Evolutionary conservation across 1,140 invertebrate species (phyloP), one percentile per base, ranked within the genome.

Genomic region (Brachionus rubens): DNA sequence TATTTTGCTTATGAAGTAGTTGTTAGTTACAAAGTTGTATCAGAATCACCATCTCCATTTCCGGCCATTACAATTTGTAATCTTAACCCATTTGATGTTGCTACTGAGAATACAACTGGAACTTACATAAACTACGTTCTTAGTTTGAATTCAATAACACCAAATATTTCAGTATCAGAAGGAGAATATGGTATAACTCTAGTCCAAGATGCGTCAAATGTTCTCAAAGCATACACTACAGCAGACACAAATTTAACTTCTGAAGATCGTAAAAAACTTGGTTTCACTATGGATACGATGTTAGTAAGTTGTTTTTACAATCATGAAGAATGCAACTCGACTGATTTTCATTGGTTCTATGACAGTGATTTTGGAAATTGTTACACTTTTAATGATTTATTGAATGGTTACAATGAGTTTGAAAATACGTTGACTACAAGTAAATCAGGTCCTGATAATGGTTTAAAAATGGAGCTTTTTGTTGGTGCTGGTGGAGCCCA

Each of bases 11-110:
- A 30, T 50, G 28, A 33, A 40, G 46, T 50, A 21, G 30, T 50
- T 3, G 36, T 72, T 10, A 72, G 46, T 36, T 50, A 50, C 19
- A 21, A 72, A 50, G 33, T 72, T 24, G 24, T 72, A 12, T 41
- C 46, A 1, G 46, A 72, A 24, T 48, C 46, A 10, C 46, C 46
- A 54, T 36, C 68, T 19, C 43, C 43, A 19, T 72, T 72, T 50
- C 68, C 68, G 9, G 68, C 68, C n/a, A 50, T 72, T 12, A 72
- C 68, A 7, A 72, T 72, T 40, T 72, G 68, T n/a, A 72, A 72
- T 54, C 14, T 72, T 12, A 72, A 72, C 12, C 50, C 68, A 21
- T 48, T 72, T 36, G 50, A 72, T 26, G 5, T 26, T 33, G 46
- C 28, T 5, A 72, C n/a, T n/a, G 26, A 48, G 6, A 28, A 72